These are phyloP conservation scores for Sussaba pulchella DNA, from an alignment of 2,888 invertebrate genomes.

Conservation along the genomic window DNA sequence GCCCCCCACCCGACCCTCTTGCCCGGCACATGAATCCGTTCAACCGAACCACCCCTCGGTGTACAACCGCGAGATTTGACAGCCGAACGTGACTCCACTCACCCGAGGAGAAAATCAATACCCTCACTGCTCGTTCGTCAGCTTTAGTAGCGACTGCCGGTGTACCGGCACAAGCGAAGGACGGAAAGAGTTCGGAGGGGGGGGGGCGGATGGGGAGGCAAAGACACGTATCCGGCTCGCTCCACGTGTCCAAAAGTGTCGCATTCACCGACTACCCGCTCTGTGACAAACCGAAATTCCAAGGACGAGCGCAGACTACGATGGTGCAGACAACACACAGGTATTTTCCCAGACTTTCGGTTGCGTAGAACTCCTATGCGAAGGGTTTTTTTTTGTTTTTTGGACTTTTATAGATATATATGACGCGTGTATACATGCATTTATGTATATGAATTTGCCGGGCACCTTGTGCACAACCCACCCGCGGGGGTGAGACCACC, in stretches of 20 bases:
- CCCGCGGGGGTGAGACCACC: conserved; percentile 70
- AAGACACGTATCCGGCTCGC: not conserved
- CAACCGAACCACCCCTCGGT: conserved; percentile 64
- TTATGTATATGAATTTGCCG: conserved; percentile 47
- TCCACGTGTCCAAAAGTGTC: conserved; percentile 26
- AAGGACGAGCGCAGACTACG: not conserved
- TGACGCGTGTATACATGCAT: conserved; percentile 39
- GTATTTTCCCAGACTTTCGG: conserved; percentile 1
- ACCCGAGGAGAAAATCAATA: conserved; percentile 67
- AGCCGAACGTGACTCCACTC: conserved; percentile 76
- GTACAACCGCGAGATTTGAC: conserved; percentile 75
- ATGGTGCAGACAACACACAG: conserved; percentile 26
- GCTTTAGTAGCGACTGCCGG: conserved; percentile 46
- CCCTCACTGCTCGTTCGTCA: conserved; percentile 60
- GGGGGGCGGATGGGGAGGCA: not conserved
- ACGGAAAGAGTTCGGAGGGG: not conserved
- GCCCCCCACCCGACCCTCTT: conserved; percentile 61
- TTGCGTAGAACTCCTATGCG: not conserved
- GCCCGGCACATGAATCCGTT: conserved; percentile 62
- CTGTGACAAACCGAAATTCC: conserved; percentile 21
- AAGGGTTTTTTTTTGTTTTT: too few species aligned
- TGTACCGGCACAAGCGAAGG: conserved; percentile 29
- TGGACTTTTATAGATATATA: conserved; percentile 9
- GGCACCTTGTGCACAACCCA: conserved; percentile 50
- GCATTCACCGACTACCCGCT: conserved; percentile 19